Evolutionary conservation across 2,888 invertebrate genomes (phyloP), one percentile per base, ranked within the genome.

Genomic region (Protonemura montana): DNA sequence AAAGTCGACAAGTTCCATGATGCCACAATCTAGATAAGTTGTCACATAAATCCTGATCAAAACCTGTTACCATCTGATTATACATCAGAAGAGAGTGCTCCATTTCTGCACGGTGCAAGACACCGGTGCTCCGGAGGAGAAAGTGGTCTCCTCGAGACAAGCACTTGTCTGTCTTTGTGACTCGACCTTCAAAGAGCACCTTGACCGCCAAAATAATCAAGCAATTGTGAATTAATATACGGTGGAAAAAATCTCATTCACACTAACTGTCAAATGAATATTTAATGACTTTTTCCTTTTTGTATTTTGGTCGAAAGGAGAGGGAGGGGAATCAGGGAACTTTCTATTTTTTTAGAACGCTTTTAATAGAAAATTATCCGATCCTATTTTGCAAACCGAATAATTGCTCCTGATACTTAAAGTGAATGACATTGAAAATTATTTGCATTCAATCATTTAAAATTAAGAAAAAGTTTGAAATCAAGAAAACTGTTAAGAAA

Each of bases 31-130:
- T 59, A 59, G 59, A 59, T 59, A 16, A 59, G 59, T 59, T 59
- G 59, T 59, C 59, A 21, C 59, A 59, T 59, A 21, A 59, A 59
- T 59, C 21, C 35, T 3, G 16, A 13, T 13, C 59, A 13, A 21
- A 59, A 59, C 59, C 59, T 59, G 59, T 59, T 59, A 21, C 59
- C 59, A 21, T 13, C 6, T 59, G 59, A 59, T 59, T 59, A 21
- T 21, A 3, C 5, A 16, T 16, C 29, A 2, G 78, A 81, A 81
- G 81, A 81, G 81, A 81, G 81, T 81, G 81, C 21, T 81, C 81
- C 81, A 81, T 81, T 81, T 81, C 81, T 78, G 78, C 3, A 26
- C 78, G 78, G 10, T 3, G 78, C 78, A 25, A n/a, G 28, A 25
- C 10, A 21, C 28, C n/a, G 78, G 13, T 26, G 26, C 26, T 2